Base-by-base conservation (phyloP, 1,140 invertebrate genomes). In the Elymnias hypermnestra region DNA sequence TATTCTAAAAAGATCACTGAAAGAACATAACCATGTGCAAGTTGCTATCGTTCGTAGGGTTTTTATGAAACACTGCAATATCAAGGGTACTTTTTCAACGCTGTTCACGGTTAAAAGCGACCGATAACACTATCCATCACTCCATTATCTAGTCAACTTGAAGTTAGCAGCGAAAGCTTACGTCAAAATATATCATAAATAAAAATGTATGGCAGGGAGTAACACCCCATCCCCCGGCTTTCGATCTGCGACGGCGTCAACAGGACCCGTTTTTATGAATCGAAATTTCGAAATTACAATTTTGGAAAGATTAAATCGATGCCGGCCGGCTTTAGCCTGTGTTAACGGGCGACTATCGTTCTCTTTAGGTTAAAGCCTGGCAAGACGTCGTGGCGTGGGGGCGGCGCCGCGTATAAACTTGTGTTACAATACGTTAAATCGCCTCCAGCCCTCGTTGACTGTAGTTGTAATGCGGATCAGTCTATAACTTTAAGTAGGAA, bases 151-250 rank as follows among this genome's bases (percentile, higher is more conserved):
- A 51, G 56, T 59, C 67, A 61, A 71, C 72, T 52, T 78, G 81
- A 84, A 84, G 81, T 81, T 82, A 69, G 77, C 78, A 67, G 51
- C 72, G 63, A 70, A 55, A 66, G 67, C 52, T 56, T 61, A 83
- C 74, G 81, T 84, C 78, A 81, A 81, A 84, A 82, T 84, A 82
- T 76, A 75, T 71, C 77, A 74, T 84, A 82, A 84, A 82, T 84
- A 82, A 77, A 70, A 68, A 63, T 58, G 63, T 75, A 67, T 57
- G 63, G 59, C 49, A 63, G 73, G 61, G 67, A 57, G 70, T 53
- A 57, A 47, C 62, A 59, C 70, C 68, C 63, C 57, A 48, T 47
- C 61, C 71, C 66, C 47, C 47, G 52, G 26, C 53, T 63, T 68
- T 70, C 69, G 62, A 65, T 69, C 63, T 61, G 50, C 49, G 48